Evolutionary conservation across 2,797 vertebrate species (phyloP), one percentile per base, ranked within the genome.

Genomic region (Xiphophorus birchmanni): DNA sequence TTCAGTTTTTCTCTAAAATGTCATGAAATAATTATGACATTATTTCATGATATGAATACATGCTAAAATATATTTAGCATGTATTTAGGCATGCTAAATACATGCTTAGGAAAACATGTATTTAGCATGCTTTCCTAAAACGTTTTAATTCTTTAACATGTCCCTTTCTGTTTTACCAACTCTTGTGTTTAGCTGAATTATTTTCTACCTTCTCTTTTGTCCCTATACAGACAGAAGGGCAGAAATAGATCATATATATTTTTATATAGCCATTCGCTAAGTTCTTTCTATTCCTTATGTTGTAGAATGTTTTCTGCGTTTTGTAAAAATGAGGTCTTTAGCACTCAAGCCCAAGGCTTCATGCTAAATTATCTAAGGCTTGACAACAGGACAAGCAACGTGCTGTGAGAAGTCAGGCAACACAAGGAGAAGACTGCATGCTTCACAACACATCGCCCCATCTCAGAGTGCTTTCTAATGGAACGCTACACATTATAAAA

Each of bases 281-380:
- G 15, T 26, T 71, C 6, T 45, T 56, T 56, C 21, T n/a, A 12
- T 10, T 45, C 35, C 21, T 47, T 17, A 35, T 52, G 10, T 35
- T 52, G 35, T 35, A 35, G 47, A 35, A 17, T n/a, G 23, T 63
- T 32, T n/a, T 10, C 42, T 79, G 45, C 6, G 12, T 76, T 80
- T 45, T 29, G 60, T 42, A 54, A 69, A 69, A 23, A 69, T 42
- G 1, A 45, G 65, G 77, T 90, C 60, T 82, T 80, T 81, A 56
- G 37, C 37, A 44, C 40, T 23, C 11, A 69, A 60, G 80, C 86
- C 81, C 79, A 67, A 11, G 80, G 85, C 82, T 84, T 81, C 37
- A 50, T 63, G 3, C 44, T 82, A 40, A 58, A 76, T 48, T 63
- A 80, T 82, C 77, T 75, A 67, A 78, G 67, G 50, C 42, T 23